A percentile compares a stretch with the other conserved stretches of the same genome.
Conservation (phyloP, 2,888 invertebrate genomes). For the Argyresthia albistria region DNA sequence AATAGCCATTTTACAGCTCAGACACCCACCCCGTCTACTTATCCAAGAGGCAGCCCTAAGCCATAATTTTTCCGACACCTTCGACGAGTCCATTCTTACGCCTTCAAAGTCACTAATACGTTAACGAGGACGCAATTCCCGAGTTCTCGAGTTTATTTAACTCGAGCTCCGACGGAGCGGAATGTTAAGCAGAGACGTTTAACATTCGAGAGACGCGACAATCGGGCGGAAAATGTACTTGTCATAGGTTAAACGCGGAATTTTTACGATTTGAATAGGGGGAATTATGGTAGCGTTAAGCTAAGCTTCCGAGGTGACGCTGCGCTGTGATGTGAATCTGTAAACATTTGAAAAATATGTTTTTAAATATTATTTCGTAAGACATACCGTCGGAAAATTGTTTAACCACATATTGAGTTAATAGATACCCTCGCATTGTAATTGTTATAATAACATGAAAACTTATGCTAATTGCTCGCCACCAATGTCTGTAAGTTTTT, state of each 20-base stretch:
- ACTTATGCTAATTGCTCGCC: too few relatives aligned
- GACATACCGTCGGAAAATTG: too few relatives aligned
- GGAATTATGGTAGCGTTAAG: conserved; percentile 19
- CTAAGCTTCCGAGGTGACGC: background rate
- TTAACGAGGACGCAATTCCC: conserved; percentile 38
- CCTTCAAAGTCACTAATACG: conserved; percentile 27
- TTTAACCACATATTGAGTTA: too few relatives aligned
- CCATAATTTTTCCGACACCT: background rate
- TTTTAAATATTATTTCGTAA: too few relatives aligned
- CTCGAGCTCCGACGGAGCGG: conserved; percentile 8
- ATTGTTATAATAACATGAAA: too few relatives aligned
- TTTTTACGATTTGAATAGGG: conserved; percentile 35
- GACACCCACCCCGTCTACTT: too few relatives aligned
- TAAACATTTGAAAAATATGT: too few relatives aligned
- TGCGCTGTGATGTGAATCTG: too few relatives aligned
- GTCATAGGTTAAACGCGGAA: conserved; percentile 52
- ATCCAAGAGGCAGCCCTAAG: background rate
- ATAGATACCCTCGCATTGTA: too few relatives aligned
- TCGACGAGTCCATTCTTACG: background rate
- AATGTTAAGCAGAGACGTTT: conserved; percentile 24
- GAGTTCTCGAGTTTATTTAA: conserved; percentile 27
- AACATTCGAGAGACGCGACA: conserved; percentile 45
- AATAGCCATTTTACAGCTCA: too few relatives aligned
- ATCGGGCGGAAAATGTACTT: conserved; percentile 63
- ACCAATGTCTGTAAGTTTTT: too few relatives aligned